Evolutionary conservation across 2,797 vertebrate genomes (phyloP).

Genomic region (Alcedo atthis): DNA sequence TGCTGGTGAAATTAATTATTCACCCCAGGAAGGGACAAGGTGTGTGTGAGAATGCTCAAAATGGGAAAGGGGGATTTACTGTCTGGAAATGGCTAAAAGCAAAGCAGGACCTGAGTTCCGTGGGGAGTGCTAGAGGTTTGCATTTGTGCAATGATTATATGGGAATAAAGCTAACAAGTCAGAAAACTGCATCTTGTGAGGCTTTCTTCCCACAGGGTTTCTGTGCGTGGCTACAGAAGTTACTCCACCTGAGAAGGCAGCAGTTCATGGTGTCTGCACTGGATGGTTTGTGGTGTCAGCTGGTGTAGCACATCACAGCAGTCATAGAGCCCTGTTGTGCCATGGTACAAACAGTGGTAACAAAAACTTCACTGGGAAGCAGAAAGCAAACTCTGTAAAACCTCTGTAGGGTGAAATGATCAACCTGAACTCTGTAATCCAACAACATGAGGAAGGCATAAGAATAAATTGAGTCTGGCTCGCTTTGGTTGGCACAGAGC

Average conservation of each 20-base stretch:
- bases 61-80: background rate
- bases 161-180: background rate
- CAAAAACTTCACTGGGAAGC: background rate
- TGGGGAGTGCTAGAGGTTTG: rapidly evolving
- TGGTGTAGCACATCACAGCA: background rate
- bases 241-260: background rate
- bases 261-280: background rate
- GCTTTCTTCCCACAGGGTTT: background rate
- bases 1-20: conserved; percentile 60
- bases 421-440: background rate
- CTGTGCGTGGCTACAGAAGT: background rate
- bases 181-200: background rate
- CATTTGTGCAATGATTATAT: background rate
- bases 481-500: background rate
- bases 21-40: conserved; percentile 36
- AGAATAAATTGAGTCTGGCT: background rate
- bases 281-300: background rate
- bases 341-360: background rate
- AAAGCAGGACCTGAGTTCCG: background rate
- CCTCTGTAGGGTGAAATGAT: background rate
- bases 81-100: background rate
- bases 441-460: background rate
- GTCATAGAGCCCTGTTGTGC: background rate
- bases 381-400: background rate
- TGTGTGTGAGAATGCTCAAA: background rate